phyloP scores from a whole-genome alignment of 2,797 vertebrate genomes.

The Coreius guichenoti region DNA sequence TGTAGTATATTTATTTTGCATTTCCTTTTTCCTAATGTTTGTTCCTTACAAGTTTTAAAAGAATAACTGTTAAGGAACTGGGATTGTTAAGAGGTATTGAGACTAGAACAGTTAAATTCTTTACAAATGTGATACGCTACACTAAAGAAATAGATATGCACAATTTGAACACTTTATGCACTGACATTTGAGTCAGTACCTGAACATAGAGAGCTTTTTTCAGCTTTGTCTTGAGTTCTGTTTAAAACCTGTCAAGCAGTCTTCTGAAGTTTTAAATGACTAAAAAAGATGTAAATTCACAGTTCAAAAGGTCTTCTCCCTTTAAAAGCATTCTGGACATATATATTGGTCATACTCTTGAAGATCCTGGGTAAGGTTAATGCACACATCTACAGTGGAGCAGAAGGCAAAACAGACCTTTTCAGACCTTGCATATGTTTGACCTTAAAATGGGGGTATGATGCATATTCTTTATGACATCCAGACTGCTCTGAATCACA shows the following conservation, averaged over 20 bases:
- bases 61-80: not conserved
- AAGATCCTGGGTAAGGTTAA: slow-evolving; percentile 67
- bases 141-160: not conserved
- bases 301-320: slow-evolving; percentile 54
- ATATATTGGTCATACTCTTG: slow-evolving; percentile 70
- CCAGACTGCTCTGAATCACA: slow-evolving; percentile 72
- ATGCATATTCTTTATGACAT: slow-evolving; percentile 66
- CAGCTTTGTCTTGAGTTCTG: slow-evolving; percentile 27
- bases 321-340: slow-evolving; percentile 70
- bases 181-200: no score
- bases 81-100: not conserved
- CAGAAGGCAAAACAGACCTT: slow-evolving; percentile 62
- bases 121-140: not conserved
- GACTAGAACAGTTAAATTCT: not conserved
- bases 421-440: slow-evolving; percentile 67
- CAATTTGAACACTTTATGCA: not conserved
- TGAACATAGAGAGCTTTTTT: not conserved
- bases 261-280: slow-evolving; percentile 64
- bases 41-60: not conserved
- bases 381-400: slow-evolving; percentile 61
- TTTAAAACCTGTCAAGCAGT: slow-evolving; percentile 66
- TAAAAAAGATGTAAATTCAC: slow-evolving; percentile 52
- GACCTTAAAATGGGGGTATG: slow-evolving; percentile 69
- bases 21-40: not conserved
- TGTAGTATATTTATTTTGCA: not conserved